phyloP scores from a whole-genome alignment of 2,797 vertebrate genomes.

The Rhinogobio ventralis region DNA sequence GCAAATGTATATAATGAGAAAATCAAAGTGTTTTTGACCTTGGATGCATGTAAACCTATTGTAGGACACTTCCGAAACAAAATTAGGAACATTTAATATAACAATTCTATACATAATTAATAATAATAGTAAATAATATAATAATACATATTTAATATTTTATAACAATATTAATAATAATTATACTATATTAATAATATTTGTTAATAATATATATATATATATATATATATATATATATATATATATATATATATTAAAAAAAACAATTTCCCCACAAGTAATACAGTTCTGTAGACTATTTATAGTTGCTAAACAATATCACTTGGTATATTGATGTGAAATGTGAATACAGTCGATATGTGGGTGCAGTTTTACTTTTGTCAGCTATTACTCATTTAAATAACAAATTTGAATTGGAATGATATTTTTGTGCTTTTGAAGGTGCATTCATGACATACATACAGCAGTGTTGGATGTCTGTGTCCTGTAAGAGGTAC shows the following conservation, averaged over 20 bases:
- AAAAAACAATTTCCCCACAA: too few relatives aligned
- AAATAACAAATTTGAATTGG: not conserved
- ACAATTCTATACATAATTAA: not conserved
- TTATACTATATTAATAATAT: not conserved
- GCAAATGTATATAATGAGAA: not conserved
- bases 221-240: too few relatives aligned
- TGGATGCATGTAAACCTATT: not conserved
- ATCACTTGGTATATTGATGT: not conserved
- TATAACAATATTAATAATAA: not conserved
- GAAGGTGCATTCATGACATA: not conserved
- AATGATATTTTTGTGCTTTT: constrained; percentile 3
- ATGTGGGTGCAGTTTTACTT: not conserved
- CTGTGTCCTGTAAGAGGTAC: constrained; percentile 3
- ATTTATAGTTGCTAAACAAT: not conserved
- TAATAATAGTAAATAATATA: too few relatives aligned
- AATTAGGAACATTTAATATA: not conserved
- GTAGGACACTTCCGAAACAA: not conserved
- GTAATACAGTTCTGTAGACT: not conserved
- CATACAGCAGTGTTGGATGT: not conserved
- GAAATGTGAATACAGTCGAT: not conserved
- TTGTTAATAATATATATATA: too few relatives aligned
- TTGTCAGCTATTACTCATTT: not conserved
- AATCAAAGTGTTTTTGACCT: not conserved
- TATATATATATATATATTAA: too few relatives aligned
- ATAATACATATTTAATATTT: not conserved